phyloP scores from a whole-genome alignment of 1,140 invertebrate genomes.

The Marisa cornuarietis region DNA sequence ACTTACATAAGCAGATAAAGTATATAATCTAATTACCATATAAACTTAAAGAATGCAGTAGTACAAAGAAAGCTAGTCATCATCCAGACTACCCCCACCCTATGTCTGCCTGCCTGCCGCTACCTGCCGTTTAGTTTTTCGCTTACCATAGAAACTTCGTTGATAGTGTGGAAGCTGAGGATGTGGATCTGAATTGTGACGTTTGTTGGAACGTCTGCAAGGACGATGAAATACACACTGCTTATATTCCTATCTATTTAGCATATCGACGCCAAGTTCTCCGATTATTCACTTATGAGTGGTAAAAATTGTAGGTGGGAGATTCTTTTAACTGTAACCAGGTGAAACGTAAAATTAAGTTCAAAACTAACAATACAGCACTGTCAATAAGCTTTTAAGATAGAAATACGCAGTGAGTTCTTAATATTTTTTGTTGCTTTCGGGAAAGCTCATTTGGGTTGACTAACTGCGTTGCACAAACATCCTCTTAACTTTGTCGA shows the following conservation, averaged over 20 bases:
- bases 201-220: constrained; percentile 33
- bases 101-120: no score
- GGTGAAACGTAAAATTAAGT: no score
- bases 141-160: constrained; percentile 38
- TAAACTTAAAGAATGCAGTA: not conserved
- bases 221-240: not conserved
- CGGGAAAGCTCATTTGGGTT: no score
- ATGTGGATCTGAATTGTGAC: constrained; percentile 36
- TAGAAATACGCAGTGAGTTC: no score
- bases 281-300: no score
- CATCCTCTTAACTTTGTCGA: constrained; percentile 21
- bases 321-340: no score
- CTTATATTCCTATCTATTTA: not conserved
- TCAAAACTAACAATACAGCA: no score
- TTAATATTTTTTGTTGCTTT: no score
- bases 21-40: not conserved
- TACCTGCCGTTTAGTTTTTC: not conserved
- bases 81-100: no score
- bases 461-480: no score
- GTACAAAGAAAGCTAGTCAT: not conserved
- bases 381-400: no score
- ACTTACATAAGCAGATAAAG: not conserved
- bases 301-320: no score
- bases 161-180: constrained; percentile 39
- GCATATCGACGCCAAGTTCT: not conserved